Percentiles rank a stretch among this genome's conserved stretches.
phyloP scores from a whole-genome alignment of 2,888 invertebrate species.

The Epinotia ramella region DNA sequence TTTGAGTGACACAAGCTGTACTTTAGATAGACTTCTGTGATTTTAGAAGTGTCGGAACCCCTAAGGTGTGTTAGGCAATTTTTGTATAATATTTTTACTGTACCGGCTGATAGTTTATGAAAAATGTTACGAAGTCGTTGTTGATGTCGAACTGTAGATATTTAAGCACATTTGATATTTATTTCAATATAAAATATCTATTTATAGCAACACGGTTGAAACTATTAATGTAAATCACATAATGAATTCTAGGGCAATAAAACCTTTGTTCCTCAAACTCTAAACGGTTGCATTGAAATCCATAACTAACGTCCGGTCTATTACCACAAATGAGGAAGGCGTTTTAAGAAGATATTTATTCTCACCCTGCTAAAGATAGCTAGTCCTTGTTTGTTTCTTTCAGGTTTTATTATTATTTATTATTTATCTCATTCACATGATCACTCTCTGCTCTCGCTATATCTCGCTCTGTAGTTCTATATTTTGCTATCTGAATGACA shows the following conservation, averaged over 20 bases:
- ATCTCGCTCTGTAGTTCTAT: background rate
- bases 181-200: background rate
- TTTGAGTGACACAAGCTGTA: background rate
- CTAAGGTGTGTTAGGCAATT: conserved; percentile 24
- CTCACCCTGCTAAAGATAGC: no score
- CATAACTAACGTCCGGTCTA: no score
- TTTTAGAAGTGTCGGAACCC: conserved; percentile 19
- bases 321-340: no score
- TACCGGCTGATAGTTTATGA: conserved; percentile 5
- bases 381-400: no score
- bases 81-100: conserved; percentile 24
- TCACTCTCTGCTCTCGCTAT: background rate
- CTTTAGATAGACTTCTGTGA: conserved; percentile 30
- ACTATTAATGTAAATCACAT: background rate
- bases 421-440: no score
- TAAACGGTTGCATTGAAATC: background rate
- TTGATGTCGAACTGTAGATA: conserved; percentile 11
- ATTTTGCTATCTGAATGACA: background rate
- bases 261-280: background rate
- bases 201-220: background rate
- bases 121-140: conserved; percentile 6
- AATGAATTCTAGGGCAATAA: background rate
- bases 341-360: no score
- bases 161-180: conserved; percentile 11
- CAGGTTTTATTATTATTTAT: no score